A percentile compares a stretch with the other conserved stretches of the same genome.
Evolutionary conservation across 2,113 vertebrate species (phyloP).

Genomic region (Corynorhinus townsendii): DNA sequence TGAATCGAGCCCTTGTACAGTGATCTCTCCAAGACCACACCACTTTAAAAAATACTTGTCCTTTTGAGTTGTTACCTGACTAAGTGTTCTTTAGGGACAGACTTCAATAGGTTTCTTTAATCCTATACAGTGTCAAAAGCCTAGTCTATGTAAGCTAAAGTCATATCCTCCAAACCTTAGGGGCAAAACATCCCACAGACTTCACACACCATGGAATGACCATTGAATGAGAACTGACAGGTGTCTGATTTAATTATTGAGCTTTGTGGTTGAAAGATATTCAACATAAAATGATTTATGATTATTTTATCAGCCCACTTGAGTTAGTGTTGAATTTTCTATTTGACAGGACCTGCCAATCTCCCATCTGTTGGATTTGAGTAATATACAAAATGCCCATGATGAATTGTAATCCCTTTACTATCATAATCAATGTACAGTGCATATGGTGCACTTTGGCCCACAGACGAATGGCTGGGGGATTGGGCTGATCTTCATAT

Average conservation of each 20-base stretch:
- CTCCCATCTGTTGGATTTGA: conserved; percentile 81
- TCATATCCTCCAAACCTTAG: not conserved
- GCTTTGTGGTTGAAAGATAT: conserved; percentile 77
- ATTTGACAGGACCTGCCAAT: conserved; percentile 77
- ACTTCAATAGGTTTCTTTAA: not conserved
- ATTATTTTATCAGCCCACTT: conserved; percentile 79
- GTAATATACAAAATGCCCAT: conserved; percentile 76
- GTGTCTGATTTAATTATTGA: conserved; percentile 73
- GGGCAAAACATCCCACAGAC: not conserved
- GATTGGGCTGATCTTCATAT: conserved; percentile 61
- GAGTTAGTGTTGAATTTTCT: conserved; percentile 79
- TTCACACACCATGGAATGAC: not conserved
- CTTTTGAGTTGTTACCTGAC: not conserved
- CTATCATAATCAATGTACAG: conserved; percentile 75
- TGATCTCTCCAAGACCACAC: not conserved
- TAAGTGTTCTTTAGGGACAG: not conserved
- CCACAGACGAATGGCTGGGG: conserved; percentile 64
- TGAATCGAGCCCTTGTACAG: not conserved
- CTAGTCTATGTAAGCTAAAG: not conserved
- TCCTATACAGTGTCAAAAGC: not conserved
- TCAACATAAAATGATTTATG: conserved; percentile 78
- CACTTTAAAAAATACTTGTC: not conserved
- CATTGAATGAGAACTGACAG: conserved; percentile 48
- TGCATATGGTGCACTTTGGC: conserved; percentile 72
- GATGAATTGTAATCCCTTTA: conserved; percentile 73